A percentile compares a stretch with the other conserved stretches of the same genome.
Evolutionary conservation across 2,888 invertebrate genomes (phyloP).

Genomic region (Stenchaetothrips biformis): DNA sequence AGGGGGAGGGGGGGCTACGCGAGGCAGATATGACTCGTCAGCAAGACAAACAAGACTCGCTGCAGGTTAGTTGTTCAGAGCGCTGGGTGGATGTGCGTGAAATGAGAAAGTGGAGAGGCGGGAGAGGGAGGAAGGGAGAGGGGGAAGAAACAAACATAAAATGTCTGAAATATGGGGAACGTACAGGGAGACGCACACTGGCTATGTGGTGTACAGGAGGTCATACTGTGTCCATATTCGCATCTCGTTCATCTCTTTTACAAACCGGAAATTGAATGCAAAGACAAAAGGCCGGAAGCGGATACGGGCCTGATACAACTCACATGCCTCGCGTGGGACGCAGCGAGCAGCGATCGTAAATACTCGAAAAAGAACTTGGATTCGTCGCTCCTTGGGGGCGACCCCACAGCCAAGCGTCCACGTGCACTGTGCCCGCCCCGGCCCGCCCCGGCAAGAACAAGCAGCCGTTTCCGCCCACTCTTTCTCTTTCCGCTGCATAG

Average conservation of each 20-base stretch:
- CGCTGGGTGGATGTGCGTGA: background rate
- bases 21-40: constrained; percentile 12
- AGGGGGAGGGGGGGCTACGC: background rate
- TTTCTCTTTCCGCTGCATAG: background rate
- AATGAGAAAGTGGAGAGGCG: background rate
- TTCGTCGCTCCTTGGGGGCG: background rate
- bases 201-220: too few relatives aligned
- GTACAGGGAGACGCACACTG: too few relatives aligned
- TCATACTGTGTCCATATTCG: too few relatives aligned
- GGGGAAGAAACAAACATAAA: background rate
- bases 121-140: background rate
- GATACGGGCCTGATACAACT: too few relatives aligned
- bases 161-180: too few relatives aligned
- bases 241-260: background rate
- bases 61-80: background rate
- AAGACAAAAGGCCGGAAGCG: background rate
- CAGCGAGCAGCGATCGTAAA: too few relatives aligned
- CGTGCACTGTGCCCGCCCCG: background rate
- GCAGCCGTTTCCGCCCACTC: background rate
- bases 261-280: constrained; percentile 13
- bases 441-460: background rate
- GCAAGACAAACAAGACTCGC: constrained; percentile 4
- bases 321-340: too few relatives aligned
- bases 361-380: too few relatives aligned
- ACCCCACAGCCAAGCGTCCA: background rate